Evolutionary conservation across 2,113 vertebrate genomes (phyloP).

Genomic region (Ardeotis arabs): DNA sequence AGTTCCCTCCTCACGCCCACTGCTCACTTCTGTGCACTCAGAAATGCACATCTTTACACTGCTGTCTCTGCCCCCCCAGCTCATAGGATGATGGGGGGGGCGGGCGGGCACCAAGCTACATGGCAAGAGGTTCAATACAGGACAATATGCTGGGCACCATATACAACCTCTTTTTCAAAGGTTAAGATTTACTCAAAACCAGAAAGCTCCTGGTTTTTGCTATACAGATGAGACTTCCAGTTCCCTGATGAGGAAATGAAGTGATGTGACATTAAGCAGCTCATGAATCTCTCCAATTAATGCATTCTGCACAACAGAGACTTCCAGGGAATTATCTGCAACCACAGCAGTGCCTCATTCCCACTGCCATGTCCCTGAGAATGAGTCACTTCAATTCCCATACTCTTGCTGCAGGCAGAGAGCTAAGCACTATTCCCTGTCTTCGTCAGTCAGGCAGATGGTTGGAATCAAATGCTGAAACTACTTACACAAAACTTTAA

Average conservation of each 20-base stretch:
- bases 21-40: background rate
- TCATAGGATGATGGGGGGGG: background rate
- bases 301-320: constrained; percentile 28
- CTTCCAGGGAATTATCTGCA: constrained; percentile 63
- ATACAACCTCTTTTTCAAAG: background rate
- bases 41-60: background rate
- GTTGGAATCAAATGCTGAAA: constrained; percentile 7
- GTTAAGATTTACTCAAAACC: background rate
- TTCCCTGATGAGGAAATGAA: constrained; percentile 26
- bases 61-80: background rate
- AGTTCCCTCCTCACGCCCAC: background rate
- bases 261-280: constrained; percentile 35
- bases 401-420: constrained; percentile 12
- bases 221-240: background rate
- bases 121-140: background rate
- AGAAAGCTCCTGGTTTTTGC: background rate
- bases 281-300: constrained; percentile 60
- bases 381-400: constrained; percentile 52
- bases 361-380: background rate
- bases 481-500: background rate
- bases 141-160: background rate
- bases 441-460: background rate
- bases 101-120: background rate
- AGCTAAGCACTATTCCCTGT: constrained; percentile 3
- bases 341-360: constrained; percentile 45